Base-by-base conservation (phyloP, 2,797 vertebrate species). In the Aerospiza tachiro region DNA sequence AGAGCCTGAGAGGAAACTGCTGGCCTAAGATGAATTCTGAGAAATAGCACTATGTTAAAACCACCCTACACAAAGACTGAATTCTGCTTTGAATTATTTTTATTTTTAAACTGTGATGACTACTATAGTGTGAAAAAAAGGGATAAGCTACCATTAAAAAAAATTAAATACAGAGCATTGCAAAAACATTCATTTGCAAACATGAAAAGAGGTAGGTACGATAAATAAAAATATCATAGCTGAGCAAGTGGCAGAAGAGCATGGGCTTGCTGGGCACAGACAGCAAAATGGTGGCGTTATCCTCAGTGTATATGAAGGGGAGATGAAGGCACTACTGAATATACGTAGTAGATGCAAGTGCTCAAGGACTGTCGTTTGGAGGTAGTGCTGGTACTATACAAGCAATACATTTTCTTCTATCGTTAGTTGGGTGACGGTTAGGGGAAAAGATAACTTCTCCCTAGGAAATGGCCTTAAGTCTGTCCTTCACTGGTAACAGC, bases 271-370 rank as follows among this genome's bases (percentile, higher is more conserved):
- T 56, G 61, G 49, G 65, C 73, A 47, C 1, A 2, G 68, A 40
- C n/a, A 87, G 81, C 81, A 52, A 28, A 33, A 15, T 4, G 8
- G 67, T 38, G 62, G 26, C 10, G 3, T 44, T 29, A 25, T 40
- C 44, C 52, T 73, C 22, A 11, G 2, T 9, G 31, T 29, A 7
- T 0, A 5, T 3, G 29, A 70, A 38, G 73, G 45, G 70, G 81
- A 92, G 80, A 73, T 86, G 78, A 95, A 95, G 95, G 94, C 95
- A 95, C 91, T 55, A 44, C 87, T 89, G 63, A 86, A 82, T 12
- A 25, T 1, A 62, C 4, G 8, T 35, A 53, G 66, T 44, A 86
- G 61, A 71, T 55, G 63, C 40, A 55, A 40, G 44, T 18, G 45
- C 79, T 66, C 49, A 9, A 40, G 59, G 73, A 36, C 36, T 74